phyloP scores from a whole-genome alignment of 2,888 invertebrate species.

The Epistrophe grossulariae region DNA sequence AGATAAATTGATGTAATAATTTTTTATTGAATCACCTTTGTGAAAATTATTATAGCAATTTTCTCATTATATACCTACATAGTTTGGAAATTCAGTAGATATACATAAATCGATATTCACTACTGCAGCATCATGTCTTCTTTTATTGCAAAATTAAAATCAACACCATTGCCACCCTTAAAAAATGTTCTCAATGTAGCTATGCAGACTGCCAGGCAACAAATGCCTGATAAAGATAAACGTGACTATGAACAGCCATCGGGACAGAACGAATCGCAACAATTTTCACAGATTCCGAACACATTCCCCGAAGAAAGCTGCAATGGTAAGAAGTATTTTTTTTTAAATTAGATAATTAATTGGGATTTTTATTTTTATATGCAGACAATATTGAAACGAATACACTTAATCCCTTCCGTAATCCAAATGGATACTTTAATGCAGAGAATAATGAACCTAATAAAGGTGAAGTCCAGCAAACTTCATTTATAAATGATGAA shows the following conservation, averaged over 20 bases:
- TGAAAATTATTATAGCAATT: conserved; percentile 43
- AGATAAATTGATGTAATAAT: conserved; percentile 4
- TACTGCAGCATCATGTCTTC: conserved; percentile 81
- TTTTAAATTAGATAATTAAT: conserved; percentile 6
- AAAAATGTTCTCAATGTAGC: conserved; percentile 92
- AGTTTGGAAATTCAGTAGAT: conserved; percentile 61
- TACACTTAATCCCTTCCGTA: conserved; percentile 83
- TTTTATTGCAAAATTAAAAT: conserved; percentile 85
- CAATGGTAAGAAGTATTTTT: conserved; percentile 50
- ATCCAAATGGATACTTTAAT: conserved; percentile 80
- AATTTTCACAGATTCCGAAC: conserved; percentile 56
- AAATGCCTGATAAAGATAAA: conserved; percentile 89
- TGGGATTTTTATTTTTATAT: background rate
- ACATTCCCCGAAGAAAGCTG: conserved; percentile 42
- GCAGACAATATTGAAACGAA: conserved; percentile 79
- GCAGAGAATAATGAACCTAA: conserved; percentile 79
- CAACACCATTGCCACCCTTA: conserved; percentile 91
- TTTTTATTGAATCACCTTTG: conserved; percentile 7
- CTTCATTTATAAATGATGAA: conserved; percentile 82
- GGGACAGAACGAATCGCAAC: conserved; percentile 67
- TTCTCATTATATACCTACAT: conserved; percentile 49
- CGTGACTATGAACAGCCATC: conserved; percentile 83
- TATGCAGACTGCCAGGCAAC: conserved; percentile 91
- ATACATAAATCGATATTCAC: conserved; percentile 80
- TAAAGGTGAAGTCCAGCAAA: conserved; percentile 81